Conservation (phyloP, 2,113 vertebrate species). For the Onychostruthus taczanowskii region DNA sequence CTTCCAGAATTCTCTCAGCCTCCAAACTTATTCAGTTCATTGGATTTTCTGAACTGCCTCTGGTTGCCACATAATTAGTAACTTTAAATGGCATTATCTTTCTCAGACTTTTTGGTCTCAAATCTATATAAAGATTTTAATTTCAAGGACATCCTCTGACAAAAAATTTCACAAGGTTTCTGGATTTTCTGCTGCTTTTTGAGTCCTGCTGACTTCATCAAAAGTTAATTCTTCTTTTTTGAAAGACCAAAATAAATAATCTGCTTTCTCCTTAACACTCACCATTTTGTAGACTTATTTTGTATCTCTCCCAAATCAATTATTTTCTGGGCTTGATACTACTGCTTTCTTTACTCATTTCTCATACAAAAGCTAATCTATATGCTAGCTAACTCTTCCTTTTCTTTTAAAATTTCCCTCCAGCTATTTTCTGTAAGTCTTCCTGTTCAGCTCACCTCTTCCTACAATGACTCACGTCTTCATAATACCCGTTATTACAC, state of each 20-base stretch:
- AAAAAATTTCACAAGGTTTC: neutral
- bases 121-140: neutral
- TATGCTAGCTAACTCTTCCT: neutral
- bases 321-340: neutral
- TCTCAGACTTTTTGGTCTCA: neutral
- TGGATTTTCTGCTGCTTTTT: neutral
- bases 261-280: neutral
- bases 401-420: conserved; percentile 21
- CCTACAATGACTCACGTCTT: neutral
- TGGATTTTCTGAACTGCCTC: neutral
- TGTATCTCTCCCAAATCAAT: neutral
- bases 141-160: neutral
- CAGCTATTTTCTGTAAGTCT: neutral
- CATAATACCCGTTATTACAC: neutral
- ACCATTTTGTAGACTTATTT: neutral
- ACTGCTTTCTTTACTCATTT: neutral
- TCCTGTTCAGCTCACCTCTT: neutral
- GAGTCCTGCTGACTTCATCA: neutral
- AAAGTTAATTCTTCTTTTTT: neutral
- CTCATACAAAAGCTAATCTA: neutral
- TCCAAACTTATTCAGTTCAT: neutral
- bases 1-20: neutral
- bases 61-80: neutral
- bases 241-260: neutral
- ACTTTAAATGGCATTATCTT: neutral